Conservation (phyloP, 2,113 vertebrate species). For the Acanthisitta chloris region DNA sequence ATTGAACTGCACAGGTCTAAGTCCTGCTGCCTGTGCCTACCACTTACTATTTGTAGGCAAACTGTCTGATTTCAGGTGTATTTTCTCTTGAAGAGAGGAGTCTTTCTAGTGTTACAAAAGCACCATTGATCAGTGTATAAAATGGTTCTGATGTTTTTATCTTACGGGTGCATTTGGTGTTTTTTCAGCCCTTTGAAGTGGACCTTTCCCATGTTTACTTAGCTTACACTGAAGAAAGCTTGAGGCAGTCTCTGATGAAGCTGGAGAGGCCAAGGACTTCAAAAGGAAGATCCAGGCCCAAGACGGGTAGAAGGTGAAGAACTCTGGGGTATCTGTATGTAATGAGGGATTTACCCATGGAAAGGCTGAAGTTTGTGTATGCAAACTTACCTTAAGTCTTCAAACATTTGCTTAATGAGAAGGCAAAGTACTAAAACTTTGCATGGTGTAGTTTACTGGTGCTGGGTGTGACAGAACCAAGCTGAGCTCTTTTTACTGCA, state of each 20-base stretch:
- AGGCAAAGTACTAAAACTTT: not conserved
- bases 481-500: not conserved
- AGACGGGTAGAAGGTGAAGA: constrained; percentile 89
- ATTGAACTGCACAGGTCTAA: no score
- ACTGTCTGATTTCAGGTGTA: not conserved
- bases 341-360: constrained; percentile 5
- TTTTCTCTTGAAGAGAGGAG: not conserved
- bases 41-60: not conserved
- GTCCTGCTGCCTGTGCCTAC: not conserved
- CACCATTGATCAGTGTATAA: not conserved
- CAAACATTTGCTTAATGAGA: not conserved
- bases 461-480: not conserved
- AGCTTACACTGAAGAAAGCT: constrained; percentile 96
- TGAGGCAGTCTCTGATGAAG: constrained; percentile 94
- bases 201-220: constrained; percentile 95
- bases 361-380: not conserved
- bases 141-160: not conserved
- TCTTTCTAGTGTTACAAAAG: not conserved
- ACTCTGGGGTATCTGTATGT: not conserved
- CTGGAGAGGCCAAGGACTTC: constrained; percentile 92
- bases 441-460: not conserved
- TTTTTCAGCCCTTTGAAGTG: constrained; percentile 91
- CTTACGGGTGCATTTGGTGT: not conserved
- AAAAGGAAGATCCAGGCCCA: constrained; percentile 91
- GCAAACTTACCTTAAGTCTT: not conserved